phyloP scores from a whole-genome alignment of 2,888 invertebrate genomes.

The Agapostemon virescens region DNA sequence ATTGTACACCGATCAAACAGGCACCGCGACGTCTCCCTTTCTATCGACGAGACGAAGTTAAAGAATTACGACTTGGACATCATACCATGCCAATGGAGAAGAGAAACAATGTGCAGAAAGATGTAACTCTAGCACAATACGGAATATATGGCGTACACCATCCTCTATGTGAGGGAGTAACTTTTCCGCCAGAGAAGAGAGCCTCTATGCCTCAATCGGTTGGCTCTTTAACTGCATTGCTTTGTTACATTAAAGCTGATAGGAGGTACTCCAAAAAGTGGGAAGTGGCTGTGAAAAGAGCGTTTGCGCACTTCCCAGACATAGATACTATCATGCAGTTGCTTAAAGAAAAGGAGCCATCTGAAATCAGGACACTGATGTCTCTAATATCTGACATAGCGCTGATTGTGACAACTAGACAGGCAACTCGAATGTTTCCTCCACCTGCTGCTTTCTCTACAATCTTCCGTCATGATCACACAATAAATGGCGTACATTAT shows the following conservation, averaged over 20 bases:
- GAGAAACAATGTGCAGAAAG: background rate
- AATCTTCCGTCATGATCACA: background rate
- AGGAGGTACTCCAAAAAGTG: background rate
- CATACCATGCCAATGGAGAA: background rate
- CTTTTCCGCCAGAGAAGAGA: conserved; percentile 10
- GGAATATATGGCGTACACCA: background rate
- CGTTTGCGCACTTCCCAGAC: conserved; percentile 1
- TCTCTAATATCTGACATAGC: background rate
- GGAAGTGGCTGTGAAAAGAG: background rate
- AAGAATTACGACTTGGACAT: background rate
- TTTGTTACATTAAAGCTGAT: background rate
- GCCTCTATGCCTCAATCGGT: conserved; percentile 1
- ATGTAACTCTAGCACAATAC: background rate
- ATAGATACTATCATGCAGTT: background rate
- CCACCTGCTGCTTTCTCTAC: background rate
- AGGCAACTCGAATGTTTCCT: background rate
- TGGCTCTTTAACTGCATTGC: background rate
- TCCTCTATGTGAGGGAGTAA: background rate
- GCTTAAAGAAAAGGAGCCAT: background rate
- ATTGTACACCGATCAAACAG: too few species aligned
- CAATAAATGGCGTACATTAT: too few species aligned
- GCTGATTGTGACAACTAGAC: background rate
- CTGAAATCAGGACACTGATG: background rate
- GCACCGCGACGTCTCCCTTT: too few species aligned
- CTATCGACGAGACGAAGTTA: too few species aligned